These are phyloP conservation scores for Apus apus DNA, from an alignment of 2,113 vertebrate species.

Conservation along the genomic window DNA sequence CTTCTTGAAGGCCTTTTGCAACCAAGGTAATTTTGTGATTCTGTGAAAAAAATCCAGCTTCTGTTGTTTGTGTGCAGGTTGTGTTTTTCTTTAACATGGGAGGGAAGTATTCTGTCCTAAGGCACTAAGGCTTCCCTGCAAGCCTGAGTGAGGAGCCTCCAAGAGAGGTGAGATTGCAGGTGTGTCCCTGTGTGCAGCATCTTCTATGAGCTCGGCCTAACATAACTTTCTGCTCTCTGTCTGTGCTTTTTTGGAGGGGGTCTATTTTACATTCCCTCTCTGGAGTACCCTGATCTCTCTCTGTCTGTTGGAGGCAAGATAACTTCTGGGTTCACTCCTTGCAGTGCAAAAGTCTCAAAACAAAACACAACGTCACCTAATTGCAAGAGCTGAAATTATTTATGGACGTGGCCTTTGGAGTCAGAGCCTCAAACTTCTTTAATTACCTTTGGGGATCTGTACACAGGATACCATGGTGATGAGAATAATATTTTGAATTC, in stretches of 20 bases:
- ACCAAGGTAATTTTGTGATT: no score
- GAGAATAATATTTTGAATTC: constrained; percentile 61
- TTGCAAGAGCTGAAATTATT: constrained; percentile 50
- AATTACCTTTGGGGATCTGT: constrained; percentile 56
- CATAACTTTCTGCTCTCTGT: background rate
- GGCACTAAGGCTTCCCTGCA: background rate
- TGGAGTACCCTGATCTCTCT: background rate
- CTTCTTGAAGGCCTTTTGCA: no score
- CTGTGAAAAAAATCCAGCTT: rapidly evolving
- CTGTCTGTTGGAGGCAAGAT: background rate
- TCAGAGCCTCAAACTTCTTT: constrained; percentile 49
- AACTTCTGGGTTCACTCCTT: background rate
- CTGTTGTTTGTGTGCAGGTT: background rate
- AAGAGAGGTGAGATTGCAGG: background rate
- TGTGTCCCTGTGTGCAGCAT: background rate
- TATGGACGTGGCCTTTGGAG: constrained; percentile 61
- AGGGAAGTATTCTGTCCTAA: background rate
- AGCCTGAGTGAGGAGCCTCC: background rate
- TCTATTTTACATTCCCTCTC: background rate
- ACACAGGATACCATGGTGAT: constrained; percentile 46
- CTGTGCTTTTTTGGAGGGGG: rapidly evolving
- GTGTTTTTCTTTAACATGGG: background rate
- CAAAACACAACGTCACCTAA: constrained; percentile 18
- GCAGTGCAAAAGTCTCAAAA: background rate
- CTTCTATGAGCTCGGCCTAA: background rate